Conservation (phyloP, 1,140 invertebrate genomes). For the Drosophila ironensis region DNA sequence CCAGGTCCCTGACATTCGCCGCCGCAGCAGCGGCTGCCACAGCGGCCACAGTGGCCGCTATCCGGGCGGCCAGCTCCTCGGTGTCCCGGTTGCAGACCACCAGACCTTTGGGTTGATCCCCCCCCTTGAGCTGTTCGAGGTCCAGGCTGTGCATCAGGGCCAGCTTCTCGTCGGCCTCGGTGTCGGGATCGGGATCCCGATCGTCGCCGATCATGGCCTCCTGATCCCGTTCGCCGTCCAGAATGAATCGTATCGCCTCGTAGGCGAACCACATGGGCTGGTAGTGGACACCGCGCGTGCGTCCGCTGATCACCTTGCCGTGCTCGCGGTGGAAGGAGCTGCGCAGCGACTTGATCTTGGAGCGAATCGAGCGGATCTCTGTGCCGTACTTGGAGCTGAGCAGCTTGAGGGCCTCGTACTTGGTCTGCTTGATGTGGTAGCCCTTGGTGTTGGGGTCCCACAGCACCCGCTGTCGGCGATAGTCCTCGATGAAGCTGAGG, state of each 20-base stretch:
- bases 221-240: conserved; percentile 69
- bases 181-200: conserved; percentile 16
- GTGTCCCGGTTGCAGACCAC: conserved; percentile 15
- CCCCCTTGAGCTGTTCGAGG: conserved; percentile 64
- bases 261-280: conserved; percentile 82
- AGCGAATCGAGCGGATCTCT: conserved; percentile 75
- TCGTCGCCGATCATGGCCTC: conserved; percentile 8
- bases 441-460: conserved; percentile 81
- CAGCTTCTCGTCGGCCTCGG: conserved; percentile 58
- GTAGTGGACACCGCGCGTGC: conserved; percentile 68
- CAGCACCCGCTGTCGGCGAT: conserved; percentile 70
- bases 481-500: conserved; percentile 77
- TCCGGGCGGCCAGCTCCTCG: conserved; percentile 54
- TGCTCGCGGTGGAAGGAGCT: conserved; percentile 79
- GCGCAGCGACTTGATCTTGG: conserved; percentile 79
- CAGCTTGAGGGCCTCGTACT: conserved; percentile 74
- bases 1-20: conserved; percentile 49
- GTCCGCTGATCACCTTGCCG: conserved; percentile 75
- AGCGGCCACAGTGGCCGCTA: conserved; percentile 67
- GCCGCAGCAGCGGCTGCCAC: conserved; percentile 59
- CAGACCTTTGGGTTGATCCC: conserved; percentile 11
- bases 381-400: conserved; percentile 75
- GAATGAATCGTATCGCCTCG: conserved; percentile 76
- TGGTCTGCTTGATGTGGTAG: conserved; percentile 80
- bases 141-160: conserved; percentile 66